Base-by-base conservation (phyloP, 53 echinoderm and acorn worm species). In the Patiria pectinifera region DNA sequence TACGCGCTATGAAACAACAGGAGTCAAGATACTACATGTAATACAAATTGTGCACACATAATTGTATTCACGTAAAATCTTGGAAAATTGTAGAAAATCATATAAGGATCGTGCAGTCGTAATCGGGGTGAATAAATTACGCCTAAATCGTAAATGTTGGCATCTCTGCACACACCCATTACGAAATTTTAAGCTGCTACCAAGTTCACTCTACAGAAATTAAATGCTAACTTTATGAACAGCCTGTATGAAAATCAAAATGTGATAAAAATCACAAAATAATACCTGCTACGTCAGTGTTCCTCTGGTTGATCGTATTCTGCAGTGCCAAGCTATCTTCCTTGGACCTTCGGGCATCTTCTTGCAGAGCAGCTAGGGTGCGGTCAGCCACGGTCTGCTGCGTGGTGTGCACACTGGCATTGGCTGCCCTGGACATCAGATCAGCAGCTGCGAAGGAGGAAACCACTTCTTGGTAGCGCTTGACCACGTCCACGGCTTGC, bases 401-500 rank as follows among this genome's bases (percentile, higher is more conserved):
- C 2, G 94, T 91, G 26, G 89, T 58, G 13, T 71, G 43, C 11
- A 96, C 59, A 24, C 94, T 92, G 7, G 58, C 49, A 14, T 61
- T 93, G 47, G 96, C 95, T 76, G 91, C 82, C 91, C 92, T 92
- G 46, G 77, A 74, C 2, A 91, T 95, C 21, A 69, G 69, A 13
- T 81, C 45, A 21, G 96, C 95, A 25, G 93, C 92, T 7, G 77
- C 35, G 62, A 95, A 76, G 63, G 95, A 83, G 3, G 93, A 45
- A 69, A 94, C 86, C 14, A 85, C 93, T 11, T 86, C 92, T 58
- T 91, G 86, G 66, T 95, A 96, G 75, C 76, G 83, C 24, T 83
- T 59, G 76, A 96, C 87, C 24, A 94, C 87, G 46, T 94, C 93
- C 21, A 96, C 96, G 2, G 96, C 95, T 70, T 85, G 62, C 62